Evolutionary conservation across 2,888 invertebrate species (phyloP), one percentile per base, ranked within the genome.

Genomic region (Azorinus chamasolen): DNA sequence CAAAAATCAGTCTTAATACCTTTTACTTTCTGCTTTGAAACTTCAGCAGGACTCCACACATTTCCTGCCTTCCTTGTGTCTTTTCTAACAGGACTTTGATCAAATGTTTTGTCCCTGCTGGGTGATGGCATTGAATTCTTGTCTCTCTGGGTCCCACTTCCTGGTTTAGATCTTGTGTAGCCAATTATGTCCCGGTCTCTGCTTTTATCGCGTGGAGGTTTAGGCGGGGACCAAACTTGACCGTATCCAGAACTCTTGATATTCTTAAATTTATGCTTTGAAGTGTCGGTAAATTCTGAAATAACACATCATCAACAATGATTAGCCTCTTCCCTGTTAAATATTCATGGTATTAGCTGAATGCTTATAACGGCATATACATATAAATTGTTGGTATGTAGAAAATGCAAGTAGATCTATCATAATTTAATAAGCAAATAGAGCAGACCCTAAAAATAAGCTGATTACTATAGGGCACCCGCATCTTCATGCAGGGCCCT

Each of bases 191-290:
- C 70, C n/a, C 62, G 18, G 22, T 76, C 73, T 12, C 51, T 43
- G 59, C 63, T 74, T 22, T 24, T 70, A 22, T 78, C 75, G 37
- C 76, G 48, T 0, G 68, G 66, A 16, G 78, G 79, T 70, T 79
- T 78, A 0, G 83, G 68, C 0, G 85, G 82, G 1, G 82, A 78
- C 32, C 32, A 32, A 10, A 74, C 72, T 37, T 82, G 75, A 16
- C 89, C 89, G 79, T 90, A 90, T 0, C 90, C 90, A 24, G 90
- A 90, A 70, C 89, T 87, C 61, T 88, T 88, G 0, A 90, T 75
- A 59, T 81, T 79, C 25, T 77, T 72, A 51, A 80, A 87, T 48
- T 85, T 87, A 43, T 74, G 72, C 51, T 83, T 88, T 22, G 83
- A 39, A 14, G 78, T 74, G 25, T 81, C 83, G 8, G 72, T 61